Evolutionary conservation across 2,888 invertebrate species (phyloP).

Genomic region (Sialis fuliginosa): DNA sequence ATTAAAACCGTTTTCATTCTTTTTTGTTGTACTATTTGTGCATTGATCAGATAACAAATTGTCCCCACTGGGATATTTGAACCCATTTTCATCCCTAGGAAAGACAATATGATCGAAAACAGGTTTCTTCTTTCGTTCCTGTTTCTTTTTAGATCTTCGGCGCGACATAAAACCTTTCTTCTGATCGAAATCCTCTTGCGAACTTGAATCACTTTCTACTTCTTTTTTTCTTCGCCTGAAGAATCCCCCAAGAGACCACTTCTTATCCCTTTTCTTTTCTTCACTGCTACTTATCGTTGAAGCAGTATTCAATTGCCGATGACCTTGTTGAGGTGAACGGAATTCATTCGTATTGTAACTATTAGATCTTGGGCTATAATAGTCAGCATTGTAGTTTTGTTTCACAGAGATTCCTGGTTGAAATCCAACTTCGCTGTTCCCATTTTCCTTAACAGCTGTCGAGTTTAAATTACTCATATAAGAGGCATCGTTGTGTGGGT

Average conservation of each 20-base stretch:
- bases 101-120: constrained; percentile 48
- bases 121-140: constrained; percentile 31
- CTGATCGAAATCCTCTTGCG: constrained; percentile 25
- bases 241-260: constrained; percentile 68
- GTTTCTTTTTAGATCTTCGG: constrained; percentile 23
- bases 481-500: too few species aligned
- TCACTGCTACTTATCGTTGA: neutral
- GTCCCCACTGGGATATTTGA: constrained; percentile 9
- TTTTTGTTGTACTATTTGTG: constrained; percentile 21
- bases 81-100: constrained; percentile 16
- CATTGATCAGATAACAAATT: constrained; percentile 34
- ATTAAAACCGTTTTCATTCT: constrained; percentile 12
- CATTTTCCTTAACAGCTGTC: too few species aligned
- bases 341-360: too few species aligned
- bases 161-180: constrained; percentile 22
- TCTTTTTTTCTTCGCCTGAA: constrained; percentile 60
- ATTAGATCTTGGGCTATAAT: too few species aligned
- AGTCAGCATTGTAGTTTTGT: too few species aligned
- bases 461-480: too few species aligned
- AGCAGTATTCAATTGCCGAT: too few species aligned
- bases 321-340: too few species aligned
- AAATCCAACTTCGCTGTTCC: too few species aligned
- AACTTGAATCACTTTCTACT: constrained; percentile 37
- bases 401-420: too few species aligned
- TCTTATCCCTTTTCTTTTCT: constrained; percentile 42